Evolutionary conservation across 2,888 invertebrate genomes (phyloP).

Genomic region (Spilarctia lutea): DNA sequence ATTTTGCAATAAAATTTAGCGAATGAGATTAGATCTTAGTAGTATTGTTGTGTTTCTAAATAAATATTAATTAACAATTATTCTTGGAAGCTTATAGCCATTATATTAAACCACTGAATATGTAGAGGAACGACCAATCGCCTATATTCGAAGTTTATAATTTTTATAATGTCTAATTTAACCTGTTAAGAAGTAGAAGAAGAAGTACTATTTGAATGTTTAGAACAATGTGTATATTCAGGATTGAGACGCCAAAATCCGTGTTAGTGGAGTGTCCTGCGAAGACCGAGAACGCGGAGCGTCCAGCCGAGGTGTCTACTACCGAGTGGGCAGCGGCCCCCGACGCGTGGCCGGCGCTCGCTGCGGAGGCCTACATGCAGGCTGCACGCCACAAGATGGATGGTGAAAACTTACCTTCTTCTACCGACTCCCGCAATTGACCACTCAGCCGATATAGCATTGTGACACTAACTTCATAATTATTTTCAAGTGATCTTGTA

Average conservation of each 20-base stretch:
- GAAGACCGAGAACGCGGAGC: conserved; percentile 67
- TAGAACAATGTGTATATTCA: conserved; percentile 40
- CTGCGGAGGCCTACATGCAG: conserved; percentile 78
- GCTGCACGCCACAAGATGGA: conserved; percentile 80
- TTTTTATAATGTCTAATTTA: too few species aligned
- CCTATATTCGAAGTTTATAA: too few species aligned
- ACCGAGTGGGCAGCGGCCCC: conserved; percentile 66
- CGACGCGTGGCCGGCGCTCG: conserved; percentile 74
- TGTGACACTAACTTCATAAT: background rate
- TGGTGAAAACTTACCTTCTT: conserved; percentile 81
- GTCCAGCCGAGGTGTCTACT: conserved; percentile 82
- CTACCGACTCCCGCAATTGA: conserved; percentile 82
- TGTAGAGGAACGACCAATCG: too few species aligned
- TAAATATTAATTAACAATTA: too few species aligned
- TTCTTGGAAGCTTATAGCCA: too few species aligned
- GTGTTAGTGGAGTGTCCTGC: conserved; percentile 75
- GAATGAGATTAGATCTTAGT: too few species aligned
- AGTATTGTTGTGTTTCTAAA: too few species aligned
- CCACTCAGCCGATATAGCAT: background rate
- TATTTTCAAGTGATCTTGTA: background rate
- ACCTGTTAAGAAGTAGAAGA: too few species aligned
- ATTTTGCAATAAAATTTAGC: too few species aligned
- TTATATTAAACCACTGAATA: too few species aligned
- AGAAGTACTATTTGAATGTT: background rate
- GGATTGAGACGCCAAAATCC: conserved; percentile 83